Percentiles rank a stretch among this genome's conserved stretches.
Evolutionary conservation across 2,797 vertebrate genomes (phyloP).

Genomic region (Gephyroberyx darwinii): DNA sequence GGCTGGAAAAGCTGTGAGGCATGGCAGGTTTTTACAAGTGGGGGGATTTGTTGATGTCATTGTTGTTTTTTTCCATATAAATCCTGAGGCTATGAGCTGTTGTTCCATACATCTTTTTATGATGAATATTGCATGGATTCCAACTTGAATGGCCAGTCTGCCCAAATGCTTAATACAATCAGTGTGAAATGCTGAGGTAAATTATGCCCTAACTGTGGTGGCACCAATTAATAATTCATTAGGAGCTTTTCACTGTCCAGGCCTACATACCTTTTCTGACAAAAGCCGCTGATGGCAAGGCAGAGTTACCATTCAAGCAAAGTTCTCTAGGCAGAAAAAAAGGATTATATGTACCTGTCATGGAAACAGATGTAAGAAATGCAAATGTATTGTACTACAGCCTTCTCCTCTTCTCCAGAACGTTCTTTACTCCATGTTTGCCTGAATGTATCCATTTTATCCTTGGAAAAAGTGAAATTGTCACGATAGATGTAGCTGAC

Average conservation of each 20-base stretch:
- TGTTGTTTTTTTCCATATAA: slow-evolving; percentile 63
- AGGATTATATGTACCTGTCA: slow-evolving; percentile 67
- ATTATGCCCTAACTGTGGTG: slow-evolving; percentile 76
- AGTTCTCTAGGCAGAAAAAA: slow-evolving; percentile 60
- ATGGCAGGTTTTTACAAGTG: slow-evolving; percentile 66
- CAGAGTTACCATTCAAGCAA: slow-evolving; percentile 72
- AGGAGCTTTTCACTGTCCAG: slow-evolving; percentile 67
- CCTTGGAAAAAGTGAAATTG: slow-evolving; percentile 34
- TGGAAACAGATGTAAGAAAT: slow-evolving; percentile 74
- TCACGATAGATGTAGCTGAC: slow-evolving; percentile 48
- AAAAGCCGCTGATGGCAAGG: slow-evolving; percentile 63
- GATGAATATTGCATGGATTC: slow-evolving; percentile 80
- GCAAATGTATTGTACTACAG: slow-evolving; percentile 70
- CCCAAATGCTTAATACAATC: slow-evolving; percentile 76
- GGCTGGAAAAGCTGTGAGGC: slow-evolving; percentile 50
- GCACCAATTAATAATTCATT: slow-evolving; percentile 82
- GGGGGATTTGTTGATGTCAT: slow-evolving; percentile 74
- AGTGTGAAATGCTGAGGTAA: slow-evolving; percentile 71
- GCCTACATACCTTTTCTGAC: slow-evolving; percentile 71
- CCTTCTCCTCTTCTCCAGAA: slow-evolving; percentile 39
- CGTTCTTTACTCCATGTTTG: slow-evolving; percentile 46
- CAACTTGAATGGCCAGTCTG: slow-evolving; percentile 69
- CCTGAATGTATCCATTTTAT: slow-evolving; percentile 59
- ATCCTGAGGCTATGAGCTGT: slow-evolving; percentile 66
- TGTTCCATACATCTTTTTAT: slow-evolving; percentile 61